Base-by-base conservation (phyloP, 2,888 invertebrate species). In the Epirrhoe alternata region DNA sequence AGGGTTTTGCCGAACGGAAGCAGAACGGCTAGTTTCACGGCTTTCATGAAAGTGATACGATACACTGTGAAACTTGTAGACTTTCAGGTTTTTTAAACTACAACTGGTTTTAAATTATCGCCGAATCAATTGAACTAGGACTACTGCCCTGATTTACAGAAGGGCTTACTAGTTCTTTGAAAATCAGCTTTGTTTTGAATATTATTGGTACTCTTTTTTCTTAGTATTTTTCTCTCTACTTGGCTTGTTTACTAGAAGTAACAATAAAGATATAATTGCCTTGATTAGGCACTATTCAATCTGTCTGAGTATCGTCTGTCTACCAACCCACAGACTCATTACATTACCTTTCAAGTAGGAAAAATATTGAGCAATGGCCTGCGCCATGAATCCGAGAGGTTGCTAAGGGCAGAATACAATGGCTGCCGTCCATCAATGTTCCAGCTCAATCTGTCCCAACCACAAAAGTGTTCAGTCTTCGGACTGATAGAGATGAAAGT, bases 371-470 rank as follows among this genome's bases (percentile, higher is more conserved):
- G 33, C 14, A 33, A 17, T 49, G 33, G n/a, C 10, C 30, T 57
- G 3, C 31, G 56, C 45, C 49, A 57, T 57, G 47, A 57, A 49
- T 35, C 33, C 47, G 17, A 12, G 61, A 63, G 42, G 51, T 51
- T 62, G 38, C 14, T 35, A 30, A 12, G 47, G 17, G 54, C 24
- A 30, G 47, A n/a, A 61, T 56, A 70, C 70, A 70, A 71, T 66
- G 47, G 31, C 65, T 17, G 30, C 51, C 61, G 60, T 69, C 70
- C 60, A 61, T 68, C 66, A 68, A 66, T 64, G 62, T 31, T 61
- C 62, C 63, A 50, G 60, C 64, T 66, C 71, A 71, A 69, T 69
- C 61, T 66, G 66, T 71, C 62, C 61, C 50, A 62, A 61, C 59
- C 66, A 69, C 66, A 71, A 71, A 68, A 65, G 64, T 63, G 42